phyloP scores from a whole-genome alignment of 2,113 vertebrate genomes.

The Hemichromis elongatus region DNA sequence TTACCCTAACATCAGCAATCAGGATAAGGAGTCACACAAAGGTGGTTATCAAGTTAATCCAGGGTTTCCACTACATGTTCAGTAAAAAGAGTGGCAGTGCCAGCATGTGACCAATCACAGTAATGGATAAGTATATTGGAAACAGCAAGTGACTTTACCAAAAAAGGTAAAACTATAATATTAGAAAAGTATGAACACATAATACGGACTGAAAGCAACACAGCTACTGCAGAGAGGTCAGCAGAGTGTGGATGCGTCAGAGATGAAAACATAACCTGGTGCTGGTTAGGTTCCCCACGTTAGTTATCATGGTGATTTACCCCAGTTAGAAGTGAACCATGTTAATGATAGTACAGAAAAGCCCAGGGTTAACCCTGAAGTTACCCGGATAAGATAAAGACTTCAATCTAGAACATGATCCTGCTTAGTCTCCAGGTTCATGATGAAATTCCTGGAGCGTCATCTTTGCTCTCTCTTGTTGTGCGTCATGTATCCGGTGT shows the following conservation, averaged over 20 bases:
- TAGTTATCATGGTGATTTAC: not conserved
- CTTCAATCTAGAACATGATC: not conserved
- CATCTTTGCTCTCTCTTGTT: not conserved
- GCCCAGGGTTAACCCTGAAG: not conserved
- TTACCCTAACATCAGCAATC: not conserved
- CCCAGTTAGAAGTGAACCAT: not conserved
- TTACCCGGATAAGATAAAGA: not conserved
- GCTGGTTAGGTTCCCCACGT: not conserved
- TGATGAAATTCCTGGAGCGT: not conserved
- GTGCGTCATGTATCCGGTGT: not conserved
- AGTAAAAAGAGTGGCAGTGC: not conserved
- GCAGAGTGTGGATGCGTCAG: not conserved
- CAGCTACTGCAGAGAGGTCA: not conserved
- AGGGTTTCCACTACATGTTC: not conserved
- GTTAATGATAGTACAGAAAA: not conserved
- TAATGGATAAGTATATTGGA: not conserved
- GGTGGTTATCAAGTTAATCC: not conserved
- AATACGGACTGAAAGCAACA: not conserved
- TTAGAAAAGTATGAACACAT: not conserved
- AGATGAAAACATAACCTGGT: not conserved
- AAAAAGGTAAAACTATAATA: not conserved
- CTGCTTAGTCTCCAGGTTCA: not conserved
- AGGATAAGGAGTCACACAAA: not conserved
- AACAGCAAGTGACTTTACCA: not conserved
- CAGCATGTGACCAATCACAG: not conserved